These are phyloP conservation scores for Hymenopus coronatus DNA, from an alignment of 2,888 invertebrate genomes.

Conservation along the genomic window DNA sequence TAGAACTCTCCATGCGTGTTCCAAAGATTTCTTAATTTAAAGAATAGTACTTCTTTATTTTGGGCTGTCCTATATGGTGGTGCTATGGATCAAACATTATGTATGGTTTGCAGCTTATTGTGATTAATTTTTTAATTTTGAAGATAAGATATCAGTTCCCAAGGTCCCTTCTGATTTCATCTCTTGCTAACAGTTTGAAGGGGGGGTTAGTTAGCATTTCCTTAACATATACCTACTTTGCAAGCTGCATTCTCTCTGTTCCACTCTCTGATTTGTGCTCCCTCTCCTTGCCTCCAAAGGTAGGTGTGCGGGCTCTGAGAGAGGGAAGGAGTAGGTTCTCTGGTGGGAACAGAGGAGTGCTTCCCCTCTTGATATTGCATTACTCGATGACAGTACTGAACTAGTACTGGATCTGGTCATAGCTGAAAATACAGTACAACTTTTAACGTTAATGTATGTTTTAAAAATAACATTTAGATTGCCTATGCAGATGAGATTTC, in stretches of 20 bases:
- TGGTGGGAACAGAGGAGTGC: conserved; percentile 34
- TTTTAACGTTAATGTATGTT: neutral
- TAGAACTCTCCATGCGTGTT: too few relatives aligned
- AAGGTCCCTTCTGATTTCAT: neutral
- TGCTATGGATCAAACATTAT: too few relatives aligned
- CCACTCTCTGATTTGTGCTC: conserved; percentile 27
- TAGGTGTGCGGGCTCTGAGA: conserved; percentile 37
- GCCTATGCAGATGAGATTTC: neutral
- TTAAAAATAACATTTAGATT: neutral
- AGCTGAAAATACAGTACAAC: neutral
- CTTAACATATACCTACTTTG: conserved; percentile 29
- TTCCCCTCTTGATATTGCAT: neutral
- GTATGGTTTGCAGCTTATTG: too few relatives aligned
- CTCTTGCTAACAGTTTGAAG: neutral
- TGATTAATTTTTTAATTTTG: too few relatives aligned
- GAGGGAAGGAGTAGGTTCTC: conserved; percentile 40
- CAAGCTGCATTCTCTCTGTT: neutral
- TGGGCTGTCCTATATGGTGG: too few relatives aligned
- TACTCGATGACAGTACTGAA: neutral
- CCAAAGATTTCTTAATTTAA: too few relatives aligned
- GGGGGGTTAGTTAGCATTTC: neutral
- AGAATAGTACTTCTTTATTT: too few relatives aligned
- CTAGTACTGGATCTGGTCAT: neutral
- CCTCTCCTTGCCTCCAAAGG: conserved; percentile 35
- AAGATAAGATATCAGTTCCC: neutral